Conservation (phyloP, 2,797 vertebrate genomes). For the Furcifer pardalis region DNA sequence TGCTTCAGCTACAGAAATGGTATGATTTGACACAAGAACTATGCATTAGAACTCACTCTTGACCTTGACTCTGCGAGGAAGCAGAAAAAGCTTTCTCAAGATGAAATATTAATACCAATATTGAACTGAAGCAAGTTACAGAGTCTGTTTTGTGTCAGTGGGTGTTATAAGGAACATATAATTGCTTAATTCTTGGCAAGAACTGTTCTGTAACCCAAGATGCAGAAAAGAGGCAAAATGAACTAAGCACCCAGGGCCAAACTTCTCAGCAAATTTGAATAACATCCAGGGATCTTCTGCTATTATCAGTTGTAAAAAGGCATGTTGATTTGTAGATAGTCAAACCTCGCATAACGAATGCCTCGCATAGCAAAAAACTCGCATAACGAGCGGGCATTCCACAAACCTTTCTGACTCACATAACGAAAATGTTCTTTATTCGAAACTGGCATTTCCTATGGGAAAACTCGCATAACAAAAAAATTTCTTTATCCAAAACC, state of each 20-base stretch:
- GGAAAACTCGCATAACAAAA: too few relatives aligned
- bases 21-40: constrained; percentile 4
- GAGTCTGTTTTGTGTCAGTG: constrained; percentile 29
- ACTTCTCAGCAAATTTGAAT: too few relatives aligned
- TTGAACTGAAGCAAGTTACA: constrained; percentile 50
- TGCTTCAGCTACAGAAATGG: neutral
- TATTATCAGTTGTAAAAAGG: too few relatives aligned
- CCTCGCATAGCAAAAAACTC: too few relatives aligned
- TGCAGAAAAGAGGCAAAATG: neutral
- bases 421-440: too few relatives aligned
- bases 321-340: too few relatives aligned
- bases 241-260: neutral
- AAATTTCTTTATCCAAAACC: too few relatives aligned
- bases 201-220: neutral
- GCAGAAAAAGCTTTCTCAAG: neutral
- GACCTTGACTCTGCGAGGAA: neutral
- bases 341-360: too few relatives aligned
- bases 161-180: constrained; percentile 25
- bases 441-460: too few relatives aligned
- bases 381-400: too few relatives aligned
- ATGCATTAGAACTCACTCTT: constrained; percentile 7
- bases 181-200: neutral
- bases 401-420: too few relatives aligned
- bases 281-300: too few relatives aligned
- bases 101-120: constrained; percentile 45